These are phyloP conservation scores for Carassius carassius DNA, from an alignment of 2,113 vertebrate genomes.

Conservation along the genomic window DNA sequence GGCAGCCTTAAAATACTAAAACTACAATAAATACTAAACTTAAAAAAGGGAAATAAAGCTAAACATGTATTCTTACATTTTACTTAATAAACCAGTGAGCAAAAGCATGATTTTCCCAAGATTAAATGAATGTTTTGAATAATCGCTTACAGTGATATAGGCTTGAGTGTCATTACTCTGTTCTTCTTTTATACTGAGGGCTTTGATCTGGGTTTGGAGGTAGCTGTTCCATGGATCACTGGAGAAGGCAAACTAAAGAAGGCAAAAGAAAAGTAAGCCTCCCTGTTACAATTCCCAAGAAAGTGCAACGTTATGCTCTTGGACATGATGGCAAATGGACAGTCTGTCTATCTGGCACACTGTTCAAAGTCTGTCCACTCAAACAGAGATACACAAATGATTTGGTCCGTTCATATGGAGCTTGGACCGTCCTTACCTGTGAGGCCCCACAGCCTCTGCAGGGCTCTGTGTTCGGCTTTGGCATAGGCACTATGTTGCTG, in stretches of 20 bases:
- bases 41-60: not conserved
- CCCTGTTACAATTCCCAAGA: not conserved
- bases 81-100: not conserved
- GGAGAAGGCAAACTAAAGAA: slow-evolving; percentile 83
- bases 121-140: not conserved
- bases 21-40: too few species aligned
- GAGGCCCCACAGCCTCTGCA: slow-evolving; percentile 85
- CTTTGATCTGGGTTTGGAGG: slow-evolving; percentile 90
- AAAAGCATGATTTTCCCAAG: not conserved
- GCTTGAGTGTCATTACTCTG: slow-evolving; percentile 75
- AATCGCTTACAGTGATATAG: slow-evolving; percentile 83
- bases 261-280: not conserved
- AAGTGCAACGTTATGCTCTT: not conserved
- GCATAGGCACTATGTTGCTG: slow-evolving; percentile 79
- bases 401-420: not conserved
- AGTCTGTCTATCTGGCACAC: slow-evolving; percentile 3
- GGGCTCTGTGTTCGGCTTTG: slow-evolving; percentile 67
- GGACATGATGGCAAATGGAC: not conserved
- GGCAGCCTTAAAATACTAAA: too few species aligned
- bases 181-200: slow-evolving; percentile 78
- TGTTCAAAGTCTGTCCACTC: not conserved
- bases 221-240: slow-evolving; percentile 91
- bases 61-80: not conserved
- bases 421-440: slow-evolving; percentile 73
- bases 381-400: slow-evolving; percentile 20